Evolutionary conservation across 2,797 vertebrate species (phyloP).

Genomic region (Epinephelus malabaricus): DNA sequence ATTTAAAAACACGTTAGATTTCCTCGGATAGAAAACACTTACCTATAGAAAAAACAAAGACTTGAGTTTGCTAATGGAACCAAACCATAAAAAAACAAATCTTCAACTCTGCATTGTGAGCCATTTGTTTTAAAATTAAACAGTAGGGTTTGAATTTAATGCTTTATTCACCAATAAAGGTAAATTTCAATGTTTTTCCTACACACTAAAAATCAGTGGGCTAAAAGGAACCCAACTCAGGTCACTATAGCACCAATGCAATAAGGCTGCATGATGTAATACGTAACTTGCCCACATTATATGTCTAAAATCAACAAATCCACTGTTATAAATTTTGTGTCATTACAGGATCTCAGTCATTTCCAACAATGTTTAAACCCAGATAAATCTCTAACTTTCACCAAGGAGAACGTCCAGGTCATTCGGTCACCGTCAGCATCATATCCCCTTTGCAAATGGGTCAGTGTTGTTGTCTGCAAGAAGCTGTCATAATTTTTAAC

Average conservation of each 20-base stretch:
- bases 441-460: no score
- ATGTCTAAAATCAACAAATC: no score
- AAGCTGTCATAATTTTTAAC: no score
- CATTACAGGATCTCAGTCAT: no score
- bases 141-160: background rate
- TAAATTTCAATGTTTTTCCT: background rate
- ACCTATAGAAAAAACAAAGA: constrained; percentile 28
- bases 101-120: background rate
- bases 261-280: no score
- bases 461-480: no score
- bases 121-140: background rate
- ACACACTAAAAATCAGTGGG: background rate
- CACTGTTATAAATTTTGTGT: no score
- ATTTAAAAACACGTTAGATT: constrained; percentile 67
- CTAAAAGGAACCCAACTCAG: background rate
- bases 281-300: no score
- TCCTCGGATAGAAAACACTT: constrained; percentile 56
- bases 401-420: no score
- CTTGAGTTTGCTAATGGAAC: background rate
- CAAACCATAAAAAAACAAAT: background rate
- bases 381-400: no score
- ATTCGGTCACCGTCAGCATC: no score
- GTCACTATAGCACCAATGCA: background rate
- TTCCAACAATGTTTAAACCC: no score
- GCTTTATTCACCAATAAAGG: background rate